phyloP scores from a whole-genome alignment of 2,113 vertebrate genomes.

The Herpetotheres cachinnans region DNA sequence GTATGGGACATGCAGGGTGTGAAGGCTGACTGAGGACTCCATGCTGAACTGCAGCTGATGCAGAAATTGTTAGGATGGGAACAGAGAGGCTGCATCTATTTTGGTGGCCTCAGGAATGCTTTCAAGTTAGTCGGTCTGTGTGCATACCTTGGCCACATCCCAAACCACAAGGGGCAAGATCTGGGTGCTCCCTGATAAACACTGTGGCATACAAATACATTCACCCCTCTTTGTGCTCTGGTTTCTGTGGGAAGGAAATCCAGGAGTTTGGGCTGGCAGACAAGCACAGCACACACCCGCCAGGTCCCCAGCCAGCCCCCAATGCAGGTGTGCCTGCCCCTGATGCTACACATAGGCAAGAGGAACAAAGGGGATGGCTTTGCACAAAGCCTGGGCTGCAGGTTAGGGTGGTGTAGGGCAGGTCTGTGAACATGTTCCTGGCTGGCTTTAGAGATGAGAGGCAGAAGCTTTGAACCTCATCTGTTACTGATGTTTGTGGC shows the following conservation, averaged over 20 bases:
- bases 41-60: background rate
- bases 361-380: background rate
- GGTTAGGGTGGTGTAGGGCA: background rate
- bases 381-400: background rate
- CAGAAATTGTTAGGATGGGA: background rate
- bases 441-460: background rate
- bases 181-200: background rate
- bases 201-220: background rate
- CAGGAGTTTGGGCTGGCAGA: background rate
- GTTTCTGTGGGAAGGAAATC: background rate
- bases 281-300: background rate
- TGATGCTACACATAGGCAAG: accelerated
- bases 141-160: background rate
- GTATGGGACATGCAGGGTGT: too few relatives aligned
- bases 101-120: background rate
- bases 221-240: background rate
- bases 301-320: background rate
- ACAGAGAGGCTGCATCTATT: background rate
- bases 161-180: background rate
- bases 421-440: background rate
- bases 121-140: background rate
- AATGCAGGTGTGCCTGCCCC: accelerated
- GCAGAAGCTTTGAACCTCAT: background rate
- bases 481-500: background rate
- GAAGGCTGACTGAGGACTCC: background rate